These are phyloP conservation scores for Myopa tessellatipennis DNA, from an alignment of 2,888 invertebrate species.

Conservation along the genomic window DNA sequence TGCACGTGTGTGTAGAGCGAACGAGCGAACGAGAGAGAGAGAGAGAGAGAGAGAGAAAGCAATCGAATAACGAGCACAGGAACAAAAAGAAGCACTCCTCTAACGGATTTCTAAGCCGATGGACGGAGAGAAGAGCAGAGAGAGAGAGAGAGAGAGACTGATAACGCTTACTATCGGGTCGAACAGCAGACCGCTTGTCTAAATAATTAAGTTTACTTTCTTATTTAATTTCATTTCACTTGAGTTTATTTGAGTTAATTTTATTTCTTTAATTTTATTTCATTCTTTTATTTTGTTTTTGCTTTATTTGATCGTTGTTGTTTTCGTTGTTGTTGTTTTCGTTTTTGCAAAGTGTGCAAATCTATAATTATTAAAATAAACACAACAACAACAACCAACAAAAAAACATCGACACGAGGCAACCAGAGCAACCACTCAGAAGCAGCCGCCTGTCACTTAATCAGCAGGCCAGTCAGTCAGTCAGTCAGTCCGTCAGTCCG, in stretches of 20 bases:
- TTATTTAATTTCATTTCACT: constrained; percentile 10
- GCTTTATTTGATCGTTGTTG: background rate
- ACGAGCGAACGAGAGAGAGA: background rate
- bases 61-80: no score
- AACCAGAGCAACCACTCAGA: background rate
- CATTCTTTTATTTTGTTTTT: background rate
- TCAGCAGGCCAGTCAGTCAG: background rate
- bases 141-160: background rate
- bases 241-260: background rate
- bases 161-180: background rate
- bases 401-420: constrained; percentile 23
- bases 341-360: background rate
- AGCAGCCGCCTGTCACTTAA: background rate
- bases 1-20: no score
- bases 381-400: constrained; percentile 7
- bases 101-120: background rate
- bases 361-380: background rate
- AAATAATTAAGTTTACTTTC: constrained; percentile 12
- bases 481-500: background rate
- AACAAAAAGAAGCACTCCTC: background rate
- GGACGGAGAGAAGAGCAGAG: background rate
- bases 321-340: background rate
- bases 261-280: background rate
- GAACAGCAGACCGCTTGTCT: constrained; percentile 25
- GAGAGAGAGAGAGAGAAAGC: background rate